Evolutionary conservation across 2,888 invertebrate genomes (phyloP), one percentile per base, ranked within the genome.

Genomic region (Chorisops tibialis): DNA sequence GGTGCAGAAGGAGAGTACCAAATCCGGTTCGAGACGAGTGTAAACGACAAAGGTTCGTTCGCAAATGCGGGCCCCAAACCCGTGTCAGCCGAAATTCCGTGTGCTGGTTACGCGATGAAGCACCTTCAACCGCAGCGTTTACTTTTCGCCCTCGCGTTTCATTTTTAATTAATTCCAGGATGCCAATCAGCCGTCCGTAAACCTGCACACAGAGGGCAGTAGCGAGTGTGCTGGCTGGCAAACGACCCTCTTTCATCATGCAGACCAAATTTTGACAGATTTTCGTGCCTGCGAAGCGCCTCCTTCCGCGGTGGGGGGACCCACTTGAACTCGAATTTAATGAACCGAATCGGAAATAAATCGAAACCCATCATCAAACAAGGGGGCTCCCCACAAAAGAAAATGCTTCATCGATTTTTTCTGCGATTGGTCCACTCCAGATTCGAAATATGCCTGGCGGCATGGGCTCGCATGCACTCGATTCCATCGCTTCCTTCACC

Each of bases 341-440:
- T 43, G 56, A 43, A 45, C 43, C 56, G 56, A 43, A 56, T 30
- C 14, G 11, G 18, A 56, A 56, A 45, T 56, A 56, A 56, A 45
- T 56, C 56, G 56, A 56, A 56, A 52, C 22, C 4, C 37, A 19
- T 16, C 38, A 39, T 22, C 12, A 21, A 39, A 30, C 21, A 30
- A 39, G 43, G 56, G 56, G 30, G 24, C 22, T 47, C 56, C 30
- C 56, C 9, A 30, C 16, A 18, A 43, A 7, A 16, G 45, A 35
- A 16, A 21, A 12, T 22, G 54, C 39, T 56, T 54, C 45, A 56
- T 56, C 56, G 56, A 56, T 56, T 56, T 56, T n/a, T 56, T 56
- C 56, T 43, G 30, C 30, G 43, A 54, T 54, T 54, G 52, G 52
- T 41, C 41, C 18, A 39, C 4, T 21, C 24, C 9, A 11, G 21